These are phyloP conservation scores for Indicator indicator DNA, from an alignment of 2,113 vertebrate genomes.

Conservation along the genomic window DNA sequence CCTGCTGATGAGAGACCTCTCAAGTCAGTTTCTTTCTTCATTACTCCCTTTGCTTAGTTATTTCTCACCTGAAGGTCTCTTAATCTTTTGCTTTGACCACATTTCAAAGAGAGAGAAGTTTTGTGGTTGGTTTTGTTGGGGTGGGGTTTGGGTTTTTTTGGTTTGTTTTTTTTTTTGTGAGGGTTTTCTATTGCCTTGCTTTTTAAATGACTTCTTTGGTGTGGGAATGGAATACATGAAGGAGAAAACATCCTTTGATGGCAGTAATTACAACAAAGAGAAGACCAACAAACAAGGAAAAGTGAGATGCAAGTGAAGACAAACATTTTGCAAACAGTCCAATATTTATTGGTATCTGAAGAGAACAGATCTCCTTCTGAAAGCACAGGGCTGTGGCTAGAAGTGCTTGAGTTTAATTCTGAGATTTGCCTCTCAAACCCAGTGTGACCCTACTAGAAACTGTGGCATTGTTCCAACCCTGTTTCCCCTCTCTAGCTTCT, in stretches of 20 bases:
- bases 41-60: not conserved
- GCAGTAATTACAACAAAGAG: not conserved
- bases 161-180: no score
- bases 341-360: not conserved
- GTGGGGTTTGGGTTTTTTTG: not conserved
- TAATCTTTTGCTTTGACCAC: not conserved
- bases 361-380: not conserved
- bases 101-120: not conserved
- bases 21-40: not conserved
- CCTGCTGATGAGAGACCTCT: not conserved
- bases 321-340: not conserved
- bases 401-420: not conserved
- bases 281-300: not conserved
- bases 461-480: fast-evolving
- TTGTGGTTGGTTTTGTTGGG: not conserved
- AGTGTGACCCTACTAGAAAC: not conserved
- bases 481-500: not conserved
- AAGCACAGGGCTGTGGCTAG: not conserved
- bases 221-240: not conserved
- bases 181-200: not conserved
- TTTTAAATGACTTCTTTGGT: not conserved
- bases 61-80: not conserved
- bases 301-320: not conserved
- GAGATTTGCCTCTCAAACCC: not conserved
- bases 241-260: slow-evolving; percentile 55